Base-by-base conservation (phyloP, 2,888 invertebrate species). In the Stenurella melanura region DNA sequence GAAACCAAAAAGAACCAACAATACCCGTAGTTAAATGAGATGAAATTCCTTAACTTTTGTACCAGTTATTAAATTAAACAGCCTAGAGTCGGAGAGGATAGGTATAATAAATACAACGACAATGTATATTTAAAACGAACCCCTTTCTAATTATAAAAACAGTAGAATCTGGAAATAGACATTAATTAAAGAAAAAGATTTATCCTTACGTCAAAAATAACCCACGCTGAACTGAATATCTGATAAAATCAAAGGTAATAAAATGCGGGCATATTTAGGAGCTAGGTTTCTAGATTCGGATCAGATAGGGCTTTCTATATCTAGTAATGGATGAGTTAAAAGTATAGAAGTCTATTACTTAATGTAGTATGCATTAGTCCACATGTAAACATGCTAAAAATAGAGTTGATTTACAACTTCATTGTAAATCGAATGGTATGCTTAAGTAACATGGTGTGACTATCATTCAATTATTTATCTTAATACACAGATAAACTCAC, bases 161-260 rank as follows among this genome's bases (percentile, higher is more conserved):
- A 78, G 84, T 85, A 82, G 85, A 85, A 85, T 85, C 85, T 85
- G 78, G 81, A 80, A 83, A 84, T 83, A 84, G 82, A 82, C 87
- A 88, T 89, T 89, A 89, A 88, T 89, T 89, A 89, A 87, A 86
- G 86, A 84, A 84, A 84, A 87, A 89, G 89, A 89, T 89, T 89
- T 89, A 89, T 89, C 85, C 85, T 70, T 81, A 85, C 84, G 87
- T 89, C 89, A 87, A 88, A 89, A 89, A 88, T 89, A 89, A 86
- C 88, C 88, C 88, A 88, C 87, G 87, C 88, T 84, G 86, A 86
- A 85, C 87, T 86, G 87, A 85, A 83, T 84, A 82, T 81, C 85
- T 84, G 89, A 89, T 89, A 88, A 88, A 86, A 89, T 89, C 89
- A 84, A 82, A 80, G 82, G 87, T 86, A 88, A 88, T 89, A 89